Conservation (phyloP, 2,797 vertebrate genomes). For the Crax fasciolata region DNA sequence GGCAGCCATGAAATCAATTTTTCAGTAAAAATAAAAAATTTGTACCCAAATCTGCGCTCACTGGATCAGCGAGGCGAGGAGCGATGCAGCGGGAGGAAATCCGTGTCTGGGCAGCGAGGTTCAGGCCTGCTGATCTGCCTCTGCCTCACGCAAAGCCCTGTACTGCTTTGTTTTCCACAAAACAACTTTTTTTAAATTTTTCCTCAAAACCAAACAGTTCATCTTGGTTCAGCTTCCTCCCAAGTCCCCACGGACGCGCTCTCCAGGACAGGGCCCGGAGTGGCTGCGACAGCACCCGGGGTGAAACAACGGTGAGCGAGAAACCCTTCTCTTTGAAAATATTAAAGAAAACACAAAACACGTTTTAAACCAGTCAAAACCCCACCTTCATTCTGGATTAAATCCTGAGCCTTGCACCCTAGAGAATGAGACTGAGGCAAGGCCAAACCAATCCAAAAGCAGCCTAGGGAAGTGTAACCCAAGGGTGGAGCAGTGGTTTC, state of each 20-base stretch:
- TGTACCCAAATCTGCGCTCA: neutral
- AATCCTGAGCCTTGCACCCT: neutral
- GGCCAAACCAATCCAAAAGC: neutral
- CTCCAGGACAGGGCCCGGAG: neutral
- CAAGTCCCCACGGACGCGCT: neutral
- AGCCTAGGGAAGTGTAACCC: neutral
- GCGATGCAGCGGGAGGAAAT: accelerated
- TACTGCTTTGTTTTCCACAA: neutral
- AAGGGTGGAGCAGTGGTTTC: neutral
- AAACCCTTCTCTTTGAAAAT: neutral
- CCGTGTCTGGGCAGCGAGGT: neutral
- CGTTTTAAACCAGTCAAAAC: neutral
- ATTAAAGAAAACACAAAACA: neutral
- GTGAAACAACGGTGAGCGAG: neutral
- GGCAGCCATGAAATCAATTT: conserved; percentile 61
- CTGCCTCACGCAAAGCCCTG: neutral
- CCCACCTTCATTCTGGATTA: neutral
- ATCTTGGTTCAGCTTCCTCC: neutral
- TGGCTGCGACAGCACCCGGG: neutral
- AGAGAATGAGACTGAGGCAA: neutral
- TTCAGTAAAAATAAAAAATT: conserved; percentile 30
- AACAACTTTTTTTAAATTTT: neutral
- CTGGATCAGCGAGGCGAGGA: neutral
- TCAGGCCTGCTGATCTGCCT: neutral
- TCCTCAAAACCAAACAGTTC: neutral